Evolutionary conservation across 2,888 invertebrate genomes (phyloP), one percentile per base, ranked within the genome.

Genomic region (Cremastinae sp.): DNA sequence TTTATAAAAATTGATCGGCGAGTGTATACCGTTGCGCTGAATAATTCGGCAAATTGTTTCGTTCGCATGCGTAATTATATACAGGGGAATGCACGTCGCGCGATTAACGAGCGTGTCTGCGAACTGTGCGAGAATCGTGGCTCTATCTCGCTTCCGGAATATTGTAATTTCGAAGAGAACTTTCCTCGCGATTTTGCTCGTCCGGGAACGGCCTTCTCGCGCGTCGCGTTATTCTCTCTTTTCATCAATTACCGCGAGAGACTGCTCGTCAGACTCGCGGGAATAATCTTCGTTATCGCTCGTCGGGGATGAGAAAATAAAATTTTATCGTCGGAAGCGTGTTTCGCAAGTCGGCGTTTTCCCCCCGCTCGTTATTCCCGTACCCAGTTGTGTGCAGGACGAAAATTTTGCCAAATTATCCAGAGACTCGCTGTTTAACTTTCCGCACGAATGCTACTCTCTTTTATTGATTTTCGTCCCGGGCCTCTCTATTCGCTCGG

Each of bases 401-500:
- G 56, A 41, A 47, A 41, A 16, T 41, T 28, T 5, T 7, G 38
- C 28, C 43, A 14, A 47, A 14, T 22, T 16, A 58, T 14, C 12
- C 4, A 28, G 18, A 38, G 14, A 51, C 22, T 12, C 45, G 43
- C 53, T 5, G 38, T 58, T 62, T 3, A 28, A 5, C 59, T 65
- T 69, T 64, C 59, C 64, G 64, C 69, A 73, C 54, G 36, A 69
- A 69, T 69, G 76, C 64, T 64, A 47, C 49, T 73, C 58, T 62
- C 59, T 76, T 76, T 65, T 76, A 73, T 76, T 73, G 76, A 76
- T 76, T 73, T 61, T 69, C 62, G 59, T 64, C 38, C 43, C 10
- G 56, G 53, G 51, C 41, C 53, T 12, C 28, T 16, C 41, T 51
- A 28, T 64, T 53, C 64, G 69, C 47, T 14, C 73, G 16, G 59